A percentile compares a stretch with the other conserved stretches of the same genome.
These are phyloP conservation scores for Cairina moschata DNA, from an alignment of 2,113 vertebrate genomes.

Conservation along the genomic window DNA sequence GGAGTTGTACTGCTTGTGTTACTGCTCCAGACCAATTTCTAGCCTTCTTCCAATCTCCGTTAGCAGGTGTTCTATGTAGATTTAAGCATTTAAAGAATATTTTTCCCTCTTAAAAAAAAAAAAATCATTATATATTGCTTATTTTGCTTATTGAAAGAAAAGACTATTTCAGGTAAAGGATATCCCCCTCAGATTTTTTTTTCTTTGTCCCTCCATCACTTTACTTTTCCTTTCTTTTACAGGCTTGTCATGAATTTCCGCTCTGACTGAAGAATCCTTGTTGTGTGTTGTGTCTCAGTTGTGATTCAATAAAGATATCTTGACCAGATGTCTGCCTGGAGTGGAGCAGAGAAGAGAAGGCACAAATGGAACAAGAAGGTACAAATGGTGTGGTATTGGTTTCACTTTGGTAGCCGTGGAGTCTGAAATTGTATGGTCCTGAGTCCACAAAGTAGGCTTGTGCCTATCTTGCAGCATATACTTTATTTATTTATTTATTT, in stretches of 20 bases:
- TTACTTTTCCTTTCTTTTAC: neutral
- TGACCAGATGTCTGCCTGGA: neutral
- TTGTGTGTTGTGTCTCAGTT: neutral
- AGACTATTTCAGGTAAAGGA: too few species aligned
- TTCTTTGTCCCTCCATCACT: neutral
- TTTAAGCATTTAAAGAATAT: neutral
- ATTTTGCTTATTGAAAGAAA: too few species aligned
- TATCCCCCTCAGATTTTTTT: too few species aligned
- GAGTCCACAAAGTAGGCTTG: neutral
- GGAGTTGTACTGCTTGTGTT: neutral
- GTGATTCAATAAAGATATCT: neutral
- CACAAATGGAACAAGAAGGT: neutral
- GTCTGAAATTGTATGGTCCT: neutral
- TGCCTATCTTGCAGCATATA: neutral
- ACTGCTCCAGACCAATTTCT: neutral
- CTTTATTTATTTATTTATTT: neutral
- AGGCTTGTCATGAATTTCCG: neutral
- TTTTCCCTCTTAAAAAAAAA: neutral
- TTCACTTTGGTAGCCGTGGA: neutral
- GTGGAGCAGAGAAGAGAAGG: neutral
- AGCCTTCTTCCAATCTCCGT: neutral
- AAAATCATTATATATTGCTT: too few species aligned
- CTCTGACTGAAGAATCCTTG: neutral
- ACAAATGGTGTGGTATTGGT: neutral
- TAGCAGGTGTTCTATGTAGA: neutral